phyloP scores from a whole-genome alignment of 2,797 vertebrate genomes.

The Astyanax mexicanus region DNA sequence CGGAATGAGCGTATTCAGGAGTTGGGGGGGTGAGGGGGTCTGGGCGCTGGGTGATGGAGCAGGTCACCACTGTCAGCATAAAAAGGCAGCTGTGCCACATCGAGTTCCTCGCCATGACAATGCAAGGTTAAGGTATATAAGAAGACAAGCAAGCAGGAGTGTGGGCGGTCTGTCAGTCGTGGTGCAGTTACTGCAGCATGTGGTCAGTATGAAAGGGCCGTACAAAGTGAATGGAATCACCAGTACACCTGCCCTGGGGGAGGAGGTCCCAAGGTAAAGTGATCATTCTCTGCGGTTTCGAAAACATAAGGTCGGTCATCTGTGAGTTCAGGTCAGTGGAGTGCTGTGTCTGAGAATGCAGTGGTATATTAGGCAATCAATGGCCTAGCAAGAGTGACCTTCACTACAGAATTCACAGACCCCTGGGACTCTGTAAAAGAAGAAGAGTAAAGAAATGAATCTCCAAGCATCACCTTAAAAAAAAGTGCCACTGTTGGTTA shows the following conservation, averaged over 20 bases:
- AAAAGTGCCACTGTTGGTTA: constrained; percentile 17
- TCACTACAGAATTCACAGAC: constrained; percentile 36
- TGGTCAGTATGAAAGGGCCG: constrained; percentile 26
- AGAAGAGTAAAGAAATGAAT: constrained; percentile 41
- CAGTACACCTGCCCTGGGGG: constrained; percentile 44
- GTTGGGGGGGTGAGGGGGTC: constrained; percentile 76
- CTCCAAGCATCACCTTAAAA: constrained; percentile 18
- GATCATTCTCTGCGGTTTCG: constrained; percentile 42
- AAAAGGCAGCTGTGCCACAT: constrained; percentile 82
- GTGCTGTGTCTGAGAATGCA: neutral
- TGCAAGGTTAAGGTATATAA: constrained; percentile 21
- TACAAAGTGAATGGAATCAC: constrained; percentile 44
- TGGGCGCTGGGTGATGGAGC: constrained; percentile 82
- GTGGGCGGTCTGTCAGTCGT: neutral
- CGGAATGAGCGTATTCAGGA: constrained; percentile 93
- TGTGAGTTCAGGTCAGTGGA: neutral
- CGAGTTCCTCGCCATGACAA: constrained; percentile 48
- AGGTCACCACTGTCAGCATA: constrained; percentile 83
- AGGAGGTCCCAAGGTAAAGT: constrained; percentile 27
- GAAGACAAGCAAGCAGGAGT: constrained; percentile 15
- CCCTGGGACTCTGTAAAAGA: constrained; percentile 36
- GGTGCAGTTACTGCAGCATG: constrained; percentile 39
- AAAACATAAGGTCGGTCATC: constrained; percentile 12
- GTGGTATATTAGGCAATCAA: constrained; percentile 33
- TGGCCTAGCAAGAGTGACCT: constrained; percentile 14